Evolutionary conservation across 2,888 invertebrate species (phyloP).

Genomic region (Lasioglossum zephyrum): DNA sequence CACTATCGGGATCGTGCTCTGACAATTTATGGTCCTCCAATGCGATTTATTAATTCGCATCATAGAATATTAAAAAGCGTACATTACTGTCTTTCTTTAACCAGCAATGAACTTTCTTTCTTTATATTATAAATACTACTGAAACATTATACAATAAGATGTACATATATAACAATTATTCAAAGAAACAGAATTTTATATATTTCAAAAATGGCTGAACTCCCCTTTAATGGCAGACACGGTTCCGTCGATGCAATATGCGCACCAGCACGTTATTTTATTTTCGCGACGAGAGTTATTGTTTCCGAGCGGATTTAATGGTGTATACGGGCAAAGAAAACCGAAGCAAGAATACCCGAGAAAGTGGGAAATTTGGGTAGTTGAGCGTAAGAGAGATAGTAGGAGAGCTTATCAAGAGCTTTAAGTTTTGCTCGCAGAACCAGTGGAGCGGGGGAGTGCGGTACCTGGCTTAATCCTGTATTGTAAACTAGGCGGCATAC

Average conservation of each 20-base stretch:
- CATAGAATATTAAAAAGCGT: background rate
- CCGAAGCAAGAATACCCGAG: slow-evolving; percentile 32
- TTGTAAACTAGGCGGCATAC: slow-evolving; percentile 81
- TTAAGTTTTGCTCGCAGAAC: slow-evolving; percentile 77
- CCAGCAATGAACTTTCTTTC: no score
- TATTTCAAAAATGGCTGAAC: background rate
- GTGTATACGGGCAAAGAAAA: slow-evolving; percentile 32
- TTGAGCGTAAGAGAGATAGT: slow-evolving; percentile 62
- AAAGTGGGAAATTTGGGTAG: slow-evolving; percentile 51
- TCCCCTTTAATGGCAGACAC: background rate
- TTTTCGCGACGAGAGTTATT: slow-evolving; percentile 18
- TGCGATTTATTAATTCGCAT: background rate
- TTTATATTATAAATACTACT: no score
- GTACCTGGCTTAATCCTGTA: slow-evolving; percentile 81
- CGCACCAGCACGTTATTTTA: background rate
- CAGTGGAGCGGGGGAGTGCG: slow-evolving; percentile 58
- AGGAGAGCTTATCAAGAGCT: slow-evolving; percentile 80
- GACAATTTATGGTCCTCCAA: background rate
- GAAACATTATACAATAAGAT: no score
- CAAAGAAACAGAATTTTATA: background rate
- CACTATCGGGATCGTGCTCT: background rate
- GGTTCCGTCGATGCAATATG: background rate
- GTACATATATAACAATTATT: background rate
- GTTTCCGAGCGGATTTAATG: slow-evolving; percentile 21
- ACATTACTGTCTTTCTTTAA: background rate